phyloP scores from a whole-genome alignment of 37 sponge, comb jelly and placozoan species.

The Chondrosia reniformis region DNA sequence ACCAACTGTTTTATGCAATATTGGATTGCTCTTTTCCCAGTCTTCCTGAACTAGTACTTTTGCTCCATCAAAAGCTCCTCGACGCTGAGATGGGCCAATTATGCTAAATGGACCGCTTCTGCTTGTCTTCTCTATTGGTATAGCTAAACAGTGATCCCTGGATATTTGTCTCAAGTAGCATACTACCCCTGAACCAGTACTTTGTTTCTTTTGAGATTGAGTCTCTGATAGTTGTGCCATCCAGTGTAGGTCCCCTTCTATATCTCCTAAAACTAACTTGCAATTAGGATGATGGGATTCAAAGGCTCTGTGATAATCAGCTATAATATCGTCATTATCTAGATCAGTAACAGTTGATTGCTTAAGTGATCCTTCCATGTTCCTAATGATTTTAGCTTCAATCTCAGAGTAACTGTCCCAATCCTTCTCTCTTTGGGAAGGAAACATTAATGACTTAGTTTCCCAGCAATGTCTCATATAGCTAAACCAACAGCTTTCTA shows the following conservation, averaged over 20 bases:
- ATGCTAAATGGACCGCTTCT: neutral
- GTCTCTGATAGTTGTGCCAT: neutral
- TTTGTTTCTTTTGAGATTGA: neutral
- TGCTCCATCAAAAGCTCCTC: conserved; percentile 65
- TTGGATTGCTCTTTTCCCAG: conserved; percentile 5
- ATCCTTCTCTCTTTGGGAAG: too few species aligned
- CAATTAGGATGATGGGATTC: neutral
- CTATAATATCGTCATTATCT: neutral
- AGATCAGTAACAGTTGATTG: too few species aligned
- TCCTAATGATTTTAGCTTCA: too few species aligned
- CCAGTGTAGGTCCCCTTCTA: neutral
- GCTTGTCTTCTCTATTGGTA: conserved; percentile 58
- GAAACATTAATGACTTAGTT: conserved; percentile 42
- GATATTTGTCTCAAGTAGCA: neutral
- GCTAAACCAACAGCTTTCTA: conserved; percentile 49
- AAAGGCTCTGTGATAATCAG: neutral
- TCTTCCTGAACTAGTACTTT: conserved; percentile 41
- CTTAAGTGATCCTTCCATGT: too few species aligned
- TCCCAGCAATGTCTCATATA: conserved; percentile 60
- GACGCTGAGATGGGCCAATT: conserved; percentile 27
- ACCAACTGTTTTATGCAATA: conserved; percentile 18
- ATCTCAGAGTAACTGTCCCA: too few species aligned
- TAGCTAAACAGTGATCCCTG: conserved; percentile 37
- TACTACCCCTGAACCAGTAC: neutral
- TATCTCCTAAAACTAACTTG: neutral